Percentiles rank a stretch among this genome's conserved stretches.
These are phyloP conservation scores for Syngnathus scovelli DNA, from an alignment of 2,113 vertebrate species.

Conservation along the genomic window DNA sequence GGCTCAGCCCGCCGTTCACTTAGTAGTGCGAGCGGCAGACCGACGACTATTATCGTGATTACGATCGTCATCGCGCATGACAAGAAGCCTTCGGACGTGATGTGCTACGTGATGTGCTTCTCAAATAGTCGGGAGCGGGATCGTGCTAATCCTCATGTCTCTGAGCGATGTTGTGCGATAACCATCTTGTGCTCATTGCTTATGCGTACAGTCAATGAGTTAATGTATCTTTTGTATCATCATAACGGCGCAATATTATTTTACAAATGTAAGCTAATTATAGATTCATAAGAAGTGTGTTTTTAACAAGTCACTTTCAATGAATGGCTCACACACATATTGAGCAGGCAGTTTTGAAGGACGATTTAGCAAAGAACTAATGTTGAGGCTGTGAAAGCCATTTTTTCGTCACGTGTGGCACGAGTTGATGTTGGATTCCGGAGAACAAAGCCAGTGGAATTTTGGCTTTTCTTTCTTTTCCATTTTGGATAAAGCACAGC, in stretches of 20 bases:
- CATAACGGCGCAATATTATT: conserved; percentile 36
- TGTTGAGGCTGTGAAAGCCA: background rate
- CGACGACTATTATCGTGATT: conserved; percentile 15
- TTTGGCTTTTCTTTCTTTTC: conserved; percentile 39
- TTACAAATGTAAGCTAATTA: conserved; percentile 26
- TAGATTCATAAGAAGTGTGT: conserved; percentile 3
- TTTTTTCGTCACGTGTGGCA: conserved; percentile 29
- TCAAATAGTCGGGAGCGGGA: background rate
- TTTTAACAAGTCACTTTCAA: conserved; percentile 46
- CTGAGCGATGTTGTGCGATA: background rate
- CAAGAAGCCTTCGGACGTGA: conserved; percentile 10
- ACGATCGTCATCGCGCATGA: conserved; percentile 32
- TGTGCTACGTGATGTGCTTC: conserved; percentile 2
- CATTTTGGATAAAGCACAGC: conserved; percentile 35
- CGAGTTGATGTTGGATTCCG: conserved; percentile 35
- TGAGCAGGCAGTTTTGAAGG: no score
- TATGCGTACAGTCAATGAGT: background rate
- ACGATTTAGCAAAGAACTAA: background rate
- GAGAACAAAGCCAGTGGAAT: conserved; percentile 51
- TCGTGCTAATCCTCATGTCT: conserved; percentile 1
- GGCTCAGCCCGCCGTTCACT: conserved; percentile 42
- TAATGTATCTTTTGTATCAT: conserved; percentile 11
- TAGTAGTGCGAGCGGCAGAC: conserved; percentile 23
- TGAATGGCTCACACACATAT: conserved; percentile 19
- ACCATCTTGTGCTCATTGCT: background rate